Percentiles rank a stretch among this genome's conserved stretches.
Evolutionary conservation across 2,888 invertebrate species (phyloP).

Genomic region (Cantharis flavilabris): DNA sequence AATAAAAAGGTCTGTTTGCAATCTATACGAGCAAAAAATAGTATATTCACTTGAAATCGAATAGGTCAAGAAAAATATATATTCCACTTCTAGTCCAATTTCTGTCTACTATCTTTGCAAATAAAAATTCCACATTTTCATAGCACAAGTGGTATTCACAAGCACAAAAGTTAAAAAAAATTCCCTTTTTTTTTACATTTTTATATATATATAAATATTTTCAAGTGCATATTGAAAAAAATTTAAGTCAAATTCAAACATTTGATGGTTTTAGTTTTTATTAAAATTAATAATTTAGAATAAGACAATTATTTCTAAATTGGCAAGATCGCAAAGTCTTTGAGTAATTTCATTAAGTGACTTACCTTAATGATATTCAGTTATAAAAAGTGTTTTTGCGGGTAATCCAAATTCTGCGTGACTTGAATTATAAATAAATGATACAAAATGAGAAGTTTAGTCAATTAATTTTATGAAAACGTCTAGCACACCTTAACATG

Average conservation of each 20-base stretch:
- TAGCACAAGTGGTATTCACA: too few species aligned
- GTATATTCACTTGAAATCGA: neutral
- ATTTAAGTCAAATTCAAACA: too few species aligned
- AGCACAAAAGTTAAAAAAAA: too few species aligned
- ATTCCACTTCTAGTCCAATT: too few species aligned
- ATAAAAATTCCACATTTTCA: too few species aligned
- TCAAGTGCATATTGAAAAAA: too few species aligned
- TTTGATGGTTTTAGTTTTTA: too few species aligned
- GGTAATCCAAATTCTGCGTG: conserved; percentile 10
- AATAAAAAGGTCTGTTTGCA: too few species aligned
- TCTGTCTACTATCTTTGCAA: too few species aligned
- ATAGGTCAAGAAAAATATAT: too few species aligned
- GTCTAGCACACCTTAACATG: conserved; percentile 19
- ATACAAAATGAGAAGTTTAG: conserved; percentile 17
- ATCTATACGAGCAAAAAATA: neutral
- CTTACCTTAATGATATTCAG: neutral
- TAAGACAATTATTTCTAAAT: neutral
- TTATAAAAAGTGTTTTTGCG: neutral
- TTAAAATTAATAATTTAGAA: neutral
- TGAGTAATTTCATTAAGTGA: neutral
- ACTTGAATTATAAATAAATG: conserved; percentile 13
- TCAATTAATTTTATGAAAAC: conserved; percentile 17
- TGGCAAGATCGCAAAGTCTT: neutral
- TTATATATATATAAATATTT: too few species aligned
- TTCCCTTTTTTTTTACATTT: too few species aligned